Conservation (phyloP, 1,140 invertebrate genomes). For the Nylanderia fulva region DNA sequence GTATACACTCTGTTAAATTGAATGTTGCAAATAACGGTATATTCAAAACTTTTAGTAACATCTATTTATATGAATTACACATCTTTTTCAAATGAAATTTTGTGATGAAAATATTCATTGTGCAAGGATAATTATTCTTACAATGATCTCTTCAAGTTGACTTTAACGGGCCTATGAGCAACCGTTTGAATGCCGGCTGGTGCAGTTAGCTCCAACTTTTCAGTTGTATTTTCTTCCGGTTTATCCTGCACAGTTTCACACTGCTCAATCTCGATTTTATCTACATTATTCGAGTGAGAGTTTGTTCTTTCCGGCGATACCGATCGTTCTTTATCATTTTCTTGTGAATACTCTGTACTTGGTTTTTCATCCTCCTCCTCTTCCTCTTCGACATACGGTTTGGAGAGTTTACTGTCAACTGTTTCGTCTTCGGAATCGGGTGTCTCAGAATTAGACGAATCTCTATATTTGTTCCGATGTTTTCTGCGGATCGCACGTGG, state of each 20-base stretch:
- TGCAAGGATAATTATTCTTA: constrained; percentile 71
- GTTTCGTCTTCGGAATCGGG: constrained; percentile 81
- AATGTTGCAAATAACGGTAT: neutral
- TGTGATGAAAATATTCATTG: neutral
- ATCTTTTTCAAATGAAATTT: neutral
- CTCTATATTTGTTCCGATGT: constrained; percentile 80
- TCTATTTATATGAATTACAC: neutral
- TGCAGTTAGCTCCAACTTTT: constrained; percentile 67
- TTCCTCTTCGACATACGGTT: constrained; percentile 63
- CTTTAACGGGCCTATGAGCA: constrained; percentile 80
- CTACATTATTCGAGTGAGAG: constrained; percentile 64
- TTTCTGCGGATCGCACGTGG: constrained; percentile 76
- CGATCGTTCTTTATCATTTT: constrained; percentile 61
- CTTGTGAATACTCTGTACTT: constrained; percentile 51
- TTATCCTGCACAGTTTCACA: constrained; percentile 68
- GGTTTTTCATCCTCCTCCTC: constrained; percentile 61
- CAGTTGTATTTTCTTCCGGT: constrained; percentile 52
- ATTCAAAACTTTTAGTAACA: neutral
- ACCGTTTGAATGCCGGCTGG: constrained; percentile 49
- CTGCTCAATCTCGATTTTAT: constrained; percentile 57
- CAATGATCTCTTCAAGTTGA: constrained; percentile 84
- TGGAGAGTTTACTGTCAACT: constrained; percentile 68
- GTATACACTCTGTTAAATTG: too few relatives aligned
- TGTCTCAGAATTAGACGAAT: constrained; percentile 82
- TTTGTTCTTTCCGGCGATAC: constrained; percentile 65